A percentile compares a stretch with the other conserved stretches of the same genome.
These are phyloP conservation scores for Cistogaster globosa DNA, from an alignment of 2,888 invertebrate species.

Conservation along the genomic window DNA sequence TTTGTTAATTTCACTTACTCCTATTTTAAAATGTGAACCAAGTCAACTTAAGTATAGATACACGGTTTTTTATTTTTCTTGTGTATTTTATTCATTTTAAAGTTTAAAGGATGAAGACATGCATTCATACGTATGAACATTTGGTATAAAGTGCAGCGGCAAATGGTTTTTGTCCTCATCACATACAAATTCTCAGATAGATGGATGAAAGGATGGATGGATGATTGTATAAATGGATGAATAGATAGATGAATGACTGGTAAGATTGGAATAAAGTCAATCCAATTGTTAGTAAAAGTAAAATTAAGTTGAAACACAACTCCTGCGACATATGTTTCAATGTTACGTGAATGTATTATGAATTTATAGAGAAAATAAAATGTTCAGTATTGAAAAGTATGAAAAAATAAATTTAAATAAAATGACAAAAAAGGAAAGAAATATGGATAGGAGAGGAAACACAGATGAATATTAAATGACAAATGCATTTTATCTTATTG, in stretches of 20 bases:
- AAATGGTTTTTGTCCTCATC: slow-evolving; percentile 30
- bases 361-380: slow-evolving; percentile 39
- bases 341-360: slow-evolving; percentile 47
- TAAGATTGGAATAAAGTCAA: slow-evolving; percentile 58
- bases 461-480: slow-evolving; percentile 16
- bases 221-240: slow-evolving; percentile 24
- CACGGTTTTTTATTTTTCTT: slow-evolving; percentile 29
- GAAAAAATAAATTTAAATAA: slow-evolving; percentile 1
- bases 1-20: slow-evolving; percentile 45
- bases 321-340: slow-evolving; percentile 59
- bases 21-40: slow-evolving; percentile 64
- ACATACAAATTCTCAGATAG: slow-evolving; percentile 16
- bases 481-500: slow-evolving; percentile 24
- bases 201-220: slow-evolving; percentile 17
- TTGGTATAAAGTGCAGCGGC: background rate
- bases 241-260: slow-evolving; percentile 28
- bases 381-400: background rate
- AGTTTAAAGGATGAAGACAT: slow-evolving; percentile 42
- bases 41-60: slow-evolving; percentile 61
- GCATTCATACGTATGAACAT: background rate
- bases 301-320: slow-evolving; percentile 49
- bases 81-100: slow-evolving; percentile 37
- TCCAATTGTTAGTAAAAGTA: slow-evolving; percentile 54
- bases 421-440: background rate
- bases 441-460: background rate